Conservation (phyloP, 2,797 vertebrate species). For the Chrysocyon brachyurus region DNA sequence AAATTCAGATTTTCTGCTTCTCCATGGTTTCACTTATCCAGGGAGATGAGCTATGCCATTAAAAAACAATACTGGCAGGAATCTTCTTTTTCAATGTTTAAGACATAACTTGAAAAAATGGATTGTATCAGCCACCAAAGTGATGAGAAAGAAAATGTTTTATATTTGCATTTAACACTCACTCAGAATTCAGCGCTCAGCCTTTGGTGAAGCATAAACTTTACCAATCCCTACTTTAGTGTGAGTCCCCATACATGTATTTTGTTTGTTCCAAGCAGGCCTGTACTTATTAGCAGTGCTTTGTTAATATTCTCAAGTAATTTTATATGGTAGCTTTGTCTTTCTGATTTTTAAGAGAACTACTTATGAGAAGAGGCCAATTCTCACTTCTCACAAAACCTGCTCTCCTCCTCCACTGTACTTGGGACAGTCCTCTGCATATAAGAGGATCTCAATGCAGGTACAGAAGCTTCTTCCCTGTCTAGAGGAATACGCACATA, state of each 20-base stretch:
- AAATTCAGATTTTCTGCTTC: conserved; percentile 46
- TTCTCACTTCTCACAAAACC: conserved; percentile 52
- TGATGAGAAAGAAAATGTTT: conserved; percentile 61
- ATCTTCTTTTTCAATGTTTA: conserved; percentile 20
- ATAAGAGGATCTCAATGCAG: not conserved
- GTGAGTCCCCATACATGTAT: not conserved
- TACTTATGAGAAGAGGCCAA: not conserved
- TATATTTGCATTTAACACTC: not conserved
- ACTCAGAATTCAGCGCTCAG: conserved; percentile 11
- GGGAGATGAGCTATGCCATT: conserved; percentile 55
- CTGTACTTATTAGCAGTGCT: not conserved
- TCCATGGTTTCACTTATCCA: not conserved
- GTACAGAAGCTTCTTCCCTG: not conserved
- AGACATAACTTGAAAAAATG: conserved; percentile 27
- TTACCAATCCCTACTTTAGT: not conserved
- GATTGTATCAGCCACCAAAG: not conserved
- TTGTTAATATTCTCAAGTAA: conserved; percentile 23
- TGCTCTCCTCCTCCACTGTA: not conserved
- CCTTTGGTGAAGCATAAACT: not conserved
- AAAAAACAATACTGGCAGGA: conserved; percentile 33
- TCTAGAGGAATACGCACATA: not conserved
- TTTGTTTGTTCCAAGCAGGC: conserved; percentile 25
- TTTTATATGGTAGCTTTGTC: conserved; percentile 9
- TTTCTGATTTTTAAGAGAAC: conserved; percentile 56
- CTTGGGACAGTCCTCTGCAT: not conserved